Evolutionary conservation across 2,888 invertebrate species (phyloP), one percentile per base, ranked within the genome.

Genomic region (Troilus luridus): DNA sequence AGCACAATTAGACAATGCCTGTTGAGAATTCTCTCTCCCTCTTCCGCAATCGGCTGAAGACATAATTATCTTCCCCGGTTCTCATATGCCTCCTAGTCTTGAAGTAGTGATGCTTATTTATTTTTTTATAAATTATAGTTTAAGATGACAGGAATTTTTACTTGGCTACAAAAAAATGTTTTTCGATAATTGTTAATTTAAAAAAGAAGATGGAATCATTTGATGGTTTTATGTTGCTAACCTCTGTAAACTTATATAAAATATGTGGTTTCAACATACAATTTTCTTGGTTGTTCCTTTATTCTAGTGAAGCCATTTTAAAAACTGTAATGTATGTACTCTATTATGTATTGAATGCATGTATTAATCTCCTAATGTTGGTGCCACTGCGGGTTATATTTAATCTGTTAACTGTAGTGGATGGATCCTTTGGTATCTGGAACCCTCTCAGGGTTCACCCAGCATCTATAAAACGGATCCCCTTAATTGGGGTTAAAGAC

Each of bases 1-100:
- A n/a, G n/a, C 5, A 58, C n/a, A 85, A 85, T 85, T 85, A 85
- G 85, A 85, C 56, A 56, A 85, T 58, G 7, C 85, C 56, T 85
- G 54, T 85, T 85, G 85, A 56, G 56, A 85, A 85, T n/a, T 19
- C 54, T 85, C 54, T 7, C 1, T 14, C 19, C 54, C 81, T 56
- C 11, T 56, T 85, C 85, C 9, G 7, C 54, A 81, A 81, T 81
- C 54, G 54, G 81, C 21, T 21, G n/a, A 10, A 2, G 54, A n/a
- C 54, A 56, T 56, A 85, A 56, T 85, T 85, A n/a, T 56, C 85
- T 77, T 17, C 41, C 72, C 72, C 41, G 8, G 17, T 77, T 77
- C 72, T 77, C 72, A 77, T 27, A 41, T 41, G 27, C 72, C 8
- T 77, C 9, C 17, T 8, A 8, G 19, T 67, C 9, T 67, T 11